Evolutionary conservation across 2,113 vertebrate species (phyloP), one percentile per base, ranked within the genome.

Genomic region (Bucco capensis): DNA sequence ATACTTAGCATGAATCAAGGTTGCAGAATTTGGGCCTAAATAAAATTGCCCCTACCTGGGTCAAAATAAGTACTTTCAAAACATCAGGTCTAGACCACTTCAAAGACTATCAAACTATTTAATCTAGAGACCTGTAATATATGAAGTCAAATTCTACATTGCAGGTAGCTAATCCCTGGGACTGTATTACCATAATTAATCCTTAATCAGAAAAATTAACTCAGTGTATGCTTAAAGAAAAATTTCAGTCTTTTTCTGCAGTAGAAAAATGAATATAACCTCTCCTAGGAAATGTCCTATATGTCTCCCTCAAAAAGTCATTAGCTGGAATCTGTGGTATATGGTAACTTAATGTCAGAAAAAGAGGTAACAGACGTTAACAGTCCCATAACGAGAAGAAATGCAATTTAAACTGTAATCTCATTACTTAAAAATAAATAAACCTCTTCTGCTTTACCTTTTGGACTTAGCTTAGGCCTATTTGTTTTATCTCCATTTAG

Each of bases 281-380:
- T 88, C 92, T 96, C 92, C 71, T 87, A 95, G 86, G 89, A 96
- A 95, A 96, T 87, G 92, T 89, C 92, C 74, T 94, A 90, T 93
- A 95, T 86, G 81, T 84, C 83, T 95, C 66, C 82, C 81, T 93
- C 92, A 87, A 95, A 96, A 93, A 92, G 74, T 93, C 92, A 94
- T 95, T 93, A 94, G 67, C 87, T 88, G 71, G 92, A 92, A 95
- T 78, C 78, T 58, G 62, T 9, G 5, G 46, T 78, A 90, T 90
- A 93, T 58, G 89, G 90, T 90, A 96, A 92, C 92, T 93, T 94
- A 96, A 95, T 89, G 93, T 93, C 94, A 96, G 95, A 94, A 94
- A 73, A 91, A 89, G 86, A 94, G 64, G 94, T 93, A 96, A 92
- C 92, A 93, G 96, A 95, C 83, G 4, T 93, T 93, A 92, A 86